Percentiles rank a stretch among this genome's conserved stretches.
phyloP scores from a whole-genome alignment of 2,888 invertebrate species.

The Xestoiulus laeticollis region DNA sequence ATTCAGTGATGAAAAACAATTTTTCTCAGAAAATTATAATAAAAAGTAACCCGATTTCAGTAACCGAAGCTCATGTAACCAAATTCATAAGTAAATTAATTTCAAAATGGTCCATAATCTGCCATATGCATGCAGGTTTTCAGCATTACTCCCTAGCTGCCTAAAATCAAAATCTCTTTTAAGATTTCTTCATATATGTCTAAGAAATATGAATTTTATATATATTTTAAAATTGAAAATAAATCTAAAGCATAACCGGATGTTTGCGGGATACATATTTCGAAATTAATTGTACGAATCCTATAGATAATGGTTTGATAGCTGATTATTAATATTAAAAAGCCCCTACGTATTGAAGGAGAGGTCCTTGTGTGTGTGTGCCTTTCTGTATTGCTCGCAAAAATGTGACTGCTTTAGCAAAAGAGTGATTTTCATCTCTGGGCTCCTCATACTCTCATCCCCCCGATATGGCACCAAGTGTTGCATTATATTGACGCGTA shows the following conservation, averaged over 20 bases:
- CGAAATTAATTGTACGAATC: not conserved
- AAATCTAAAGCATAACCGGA: too few relatives aligned
- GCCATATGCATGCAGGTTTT: too few relatives aligned
- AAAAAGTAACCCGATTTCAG: too few relatives aligned
- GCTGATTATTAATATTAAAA: not conserved
- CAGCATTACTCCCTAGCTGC: not conserved
- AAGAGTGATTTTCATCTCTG: conserved; percentile 36
- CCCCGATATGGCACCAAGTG: conserved; percentile 39
- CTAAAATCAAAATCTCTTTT: not conserved
- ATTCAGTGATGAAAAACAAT: not conserved
- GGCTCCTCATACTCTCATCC: not conserved
- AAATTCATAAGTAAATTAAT: too few relatives aligned
- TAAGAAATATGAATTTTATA: too few relatives aligned
- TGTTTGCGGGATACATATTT: not conserved
- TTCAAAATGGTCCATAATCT: too few relatives aligned
- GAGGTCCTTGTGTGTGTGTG: not conserved
- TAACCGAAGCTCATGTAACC: too few relatives aligned
- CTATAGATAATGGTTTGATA: not conserved
- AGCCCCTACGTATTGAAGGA: not conserved
- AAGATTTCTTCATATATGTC: not conserved
- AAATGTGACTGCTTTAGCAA: not conserved
- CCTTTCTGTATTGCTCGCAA: not conserved
- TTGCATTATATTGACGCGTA: conserved; percentile 40
- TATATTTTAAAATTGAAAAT: too few relatives aligned
- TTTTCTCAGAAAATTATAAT: not conserved